phyloP scores from a whole-genome alignment of 2,113 vertebrate species.

The Cyanoramphus novaezelandiae region DNA sequence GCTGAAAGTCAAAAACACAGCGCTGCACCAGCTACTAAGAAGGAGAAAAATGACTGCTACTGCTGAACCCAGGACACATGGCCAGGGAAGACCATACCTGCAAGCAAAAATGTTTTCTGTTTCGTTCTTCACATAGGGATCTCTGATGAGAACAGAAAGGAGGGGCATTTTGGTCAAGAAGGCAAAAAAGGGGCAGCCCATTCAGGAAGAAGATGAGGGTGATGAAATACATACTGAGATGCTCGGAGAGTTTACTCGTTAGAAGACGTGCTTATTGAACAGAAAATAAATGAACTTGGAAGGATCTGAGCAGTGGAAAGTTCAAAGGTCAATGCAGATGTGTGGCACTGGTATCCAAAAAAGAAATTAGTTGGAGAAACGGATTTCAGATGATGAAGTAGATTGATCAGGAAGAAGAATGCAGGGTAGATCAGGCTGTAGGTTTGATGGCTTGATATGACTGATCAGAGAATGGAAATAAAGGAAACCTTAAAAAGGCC shows the following conservation, averaged over 20 bases:
- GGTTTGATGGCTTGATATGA: not conserved
- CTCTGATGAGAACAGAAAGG: not conserved
- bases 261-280: not conserved
- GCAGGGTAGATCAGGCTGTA: not conserved
- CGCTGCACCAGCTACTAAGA: too few relatives aligned
- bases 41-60: too few relatives aligned
- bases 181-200: not conserved
- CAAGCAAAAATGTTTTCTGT: rapidly evolving
- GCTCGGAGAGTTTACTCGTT: not conserved
- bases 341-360: not conserved
- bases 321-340: not conserved
- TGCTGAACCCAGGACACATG: too few relatives aligned
- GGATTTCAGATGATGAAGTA: not conserved
- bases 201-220: not conserved
- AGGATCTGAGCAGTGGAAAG: not conserved
- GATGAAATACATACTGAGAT: not conserved
- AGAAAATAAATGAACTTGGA: not conserved
- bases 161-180: not conserved
- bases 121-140: not conserved
- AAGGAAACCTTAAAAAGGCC: not conserved
- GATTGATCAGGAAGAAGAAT: not conserved
- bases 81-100: not conserved
- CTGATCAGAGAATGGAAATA: not conserved
- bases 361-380: not conserved
- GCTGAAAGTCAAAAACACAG: too few relatives aligned